Base-by-base conservation (phyloP, 2,797 vertebrate species). In the Acomys russatus region DNA sequence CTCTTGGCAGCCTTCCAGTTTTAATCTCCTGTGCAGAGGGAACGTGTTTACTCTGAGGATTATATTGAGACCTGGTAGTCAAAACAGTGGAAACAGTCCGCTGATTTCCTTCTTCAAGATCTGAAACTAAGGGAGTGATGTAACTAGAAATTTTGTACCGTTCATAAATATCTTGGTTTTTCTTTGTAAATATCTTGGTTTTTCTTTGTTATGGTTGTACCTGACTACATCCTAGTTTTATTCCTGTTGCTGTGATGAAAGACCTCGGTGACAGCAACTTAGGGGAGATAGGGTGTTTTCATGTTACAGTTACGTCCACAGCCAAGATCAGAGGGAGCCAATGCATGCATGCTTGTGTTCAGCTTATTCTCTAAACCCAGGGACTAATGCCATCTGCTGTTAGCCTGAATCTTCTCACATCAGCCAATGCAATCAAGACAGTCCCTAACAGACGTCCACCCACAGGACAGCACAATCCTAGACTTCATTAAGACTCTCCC, bases 171-270 rank as follows among this genome's bases (percentile, higher is more conserved):
- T 10, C 70, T 92, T 70, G 56, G 87, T 51, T 83, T 79, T 71
- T 71, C 56, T 80, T 86, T 76, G 9, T 80, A 56, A 33, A 11
- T 51, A 44, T 10, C 70, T 92, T 70, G 56, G 87, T 51, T 83
- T 79, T 71, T 88, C n/a, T 85, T 97, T 89, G 49, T 73, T 76
- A 11, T 88, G 80, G 51, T 64, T 76, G 20, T 59, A 12, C 73
- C 54, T 74, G 70, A 96, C 15, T 70, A 44, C 6, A 44, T 85
- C 44, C 6, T 70, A n/a, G 9, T 22, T 23, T 85, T 6, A n/a
- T 70, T 22, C n/a, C 83, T 51, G 18, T 20, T 70, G 44, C 49
- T 70, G 44, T n/a, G 66, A 85, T 70, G n/a, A 85, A 85, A 70
- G 49, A 10, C 3, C 22, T 14, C 15, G 30, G 70, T 33, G 23